These are phyloP conservation scores for Heliconius himera DNA, from an alignment of 1,140 invertebrate species.

Conservation along the genomic window DNA sequence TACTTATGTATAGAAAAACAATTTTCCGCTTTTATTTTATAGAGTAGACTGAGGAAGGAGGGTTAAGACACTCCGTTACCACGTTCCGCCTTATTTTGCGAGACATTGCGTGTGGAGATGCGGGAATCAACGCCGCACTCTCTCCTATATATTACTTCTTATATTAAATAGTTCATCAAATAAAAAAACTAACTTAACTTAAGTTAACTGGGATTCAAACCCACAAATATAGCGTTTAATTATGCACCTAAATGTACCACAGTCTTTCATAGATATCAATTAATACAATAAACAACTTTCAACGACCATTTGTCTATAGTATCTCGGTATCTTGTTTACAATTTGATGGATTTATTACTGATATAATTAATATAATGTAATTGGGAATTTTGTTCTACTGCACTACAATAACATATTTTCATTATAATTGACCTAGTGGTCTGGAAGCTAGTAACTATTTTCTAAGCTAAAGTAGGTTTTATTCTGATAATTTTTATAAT, in stretches of 20 bases:
- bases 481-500: no score
- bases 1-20: no score
- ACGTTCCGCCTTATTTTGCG: no score
- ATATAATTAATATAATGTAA: conserved; percentile 5
- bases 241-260: background rate
- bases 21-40: no score
- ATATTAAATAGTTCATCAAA: no score
- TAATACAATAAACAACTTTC: conserved; percentile 12
- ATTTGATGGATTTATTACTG: conserved; percentile 20
- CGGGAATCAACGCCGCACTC: no score
- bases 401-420: background rate
- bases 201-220: background rate
- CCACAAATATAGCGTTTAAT: background rate
- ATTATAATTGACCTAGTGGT: background rate
- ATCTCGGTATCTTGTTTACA: conserved; percentile 14
- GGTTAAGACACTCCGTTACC: no score
- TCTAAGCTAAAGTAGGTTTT: no score
- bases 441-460: background rate
- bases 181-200: no score
- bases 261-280: background rate
- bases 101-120: no score
- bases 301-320: conserved; percentile 17
- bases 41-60: no score
- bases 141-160: no score
- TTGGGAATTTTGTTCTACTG: background rate